These are phyloP conservation scores for Fratercula arctica DNA, from an alignment of 2,797 vertebrate genomes.

Conservation along the genomic window DNA sequence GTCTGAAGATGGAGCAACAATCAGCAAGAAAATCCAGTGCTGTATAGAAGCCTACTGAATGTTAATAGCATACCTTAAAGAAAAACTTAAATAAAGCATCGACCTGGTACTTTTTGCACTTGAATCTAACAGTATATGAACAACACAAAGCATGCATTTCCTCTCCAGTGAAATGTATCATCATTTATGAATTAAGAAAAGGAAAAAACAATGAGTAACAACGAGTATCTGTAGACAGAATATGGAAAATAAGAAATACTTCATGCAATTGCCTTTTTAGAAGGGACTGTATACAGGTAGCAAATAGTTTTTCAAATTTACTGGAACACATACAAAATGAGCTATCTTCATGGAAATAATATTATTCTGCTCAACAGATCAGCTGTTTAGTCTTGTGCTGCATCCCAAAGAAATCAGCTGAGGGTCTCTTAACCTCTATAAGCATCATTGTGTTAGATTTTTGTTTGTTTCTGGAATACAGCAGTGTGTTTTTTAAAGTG, in stretches of 20 bases:
- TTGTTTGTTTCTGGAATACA: not conserved
- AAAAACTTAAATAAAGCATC: not conserved
- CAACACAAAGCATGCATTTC: not conserved
- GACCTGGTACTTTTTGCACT: not conserved
- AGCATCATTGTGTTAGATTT: not conserved
- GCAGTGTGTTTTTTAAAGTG: not conserved
- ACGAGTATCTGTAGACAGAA: not conserved
- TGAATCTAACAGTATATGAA: not conserved
- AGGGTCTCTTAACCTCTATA: not conserved
- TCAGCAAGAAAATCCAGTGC: not conserved
- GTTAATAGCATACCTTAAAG: not conserved
- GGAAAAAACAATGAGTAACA: not conserved
- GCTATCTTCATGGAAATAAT: not conserved
- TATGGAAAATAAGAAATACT: not conserved
- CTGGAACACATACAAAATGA: not conserved
- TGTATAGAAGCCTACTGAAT: not conserved
- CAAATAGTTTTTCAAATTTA: not conserved
- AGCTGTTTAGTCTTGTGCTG: not conserved
- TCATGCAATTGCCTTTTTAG: not conserved
- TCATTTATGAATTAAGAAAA: not conserved
- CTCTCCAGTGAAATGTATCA: not conserved
- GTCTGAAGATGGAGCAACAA: not conserved
- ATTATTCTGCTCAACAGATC: not conserved
- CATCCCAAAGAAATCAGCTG: not conserved
- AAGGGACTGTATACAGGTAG: not conserved